Base-by-base conservation (phyloP, 2,797 vertebrate genomes). In the Streptopelia turtur region DNA sequence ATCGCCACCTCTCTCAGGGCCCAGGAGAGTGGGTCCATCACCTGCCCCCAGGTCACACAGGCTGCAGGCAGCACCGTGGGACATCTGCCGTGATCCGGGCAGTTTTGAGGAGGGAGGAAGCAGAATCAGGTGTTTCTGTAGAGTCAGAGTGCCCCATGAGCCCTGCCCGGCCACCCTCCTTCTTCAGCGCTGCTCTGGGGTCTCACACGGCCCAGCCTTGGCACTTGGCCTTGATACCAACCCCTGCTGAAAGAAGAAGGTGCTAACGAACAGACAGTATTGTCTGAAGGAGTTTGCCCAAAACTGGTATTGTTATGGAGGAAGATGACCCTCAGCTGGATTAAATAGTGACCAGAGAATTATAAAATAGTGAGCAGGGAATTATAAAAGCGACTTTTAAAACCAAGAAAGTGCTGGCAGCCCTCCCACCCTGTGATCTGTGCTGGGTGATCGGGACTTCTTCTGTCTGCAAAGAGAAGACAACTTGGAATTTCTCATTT, bases 141-240 rank as follows among this genome's bases (percentile, higher is more conserved):
- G 24, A 39, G 20, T 2, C 5, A 0, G 1, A 43, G 14, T 27
- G 12, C 13, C 20, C 22, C 10, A 2, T 33, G 8, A 76, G 20
- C 30, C 13, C 14, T 31, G 25, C 11, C 27, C 31, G 15, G 13
- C 23, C 49, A 47, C 13, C n/a, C 22, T 7, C 8, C 14, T 76
- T 53, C 31, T 52, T 33, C 41, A n/a, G 18, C 23, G 30, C n/a
- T 69, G 25, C 5, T 41, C 7, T 28, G 6, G 9, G 10, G 3
- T 39, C 13, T 56, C 64, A 25, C 18, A 6, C 5, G 33, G 43
- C 33, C 10, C 68, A 35, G 4, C 13, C 14, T 37, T 8, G 8
- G 16, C 31, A 12, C 21, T 6, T 11, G 16, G 17, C 63, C 77
- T 56, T 15, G 25, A 10, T 14, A 64, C 21, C 14, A 78, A 8